phyloP scores from a whole-genome alignment of 2,888 invertebrate genomes.

The Drosophila algonquin region DNA sequence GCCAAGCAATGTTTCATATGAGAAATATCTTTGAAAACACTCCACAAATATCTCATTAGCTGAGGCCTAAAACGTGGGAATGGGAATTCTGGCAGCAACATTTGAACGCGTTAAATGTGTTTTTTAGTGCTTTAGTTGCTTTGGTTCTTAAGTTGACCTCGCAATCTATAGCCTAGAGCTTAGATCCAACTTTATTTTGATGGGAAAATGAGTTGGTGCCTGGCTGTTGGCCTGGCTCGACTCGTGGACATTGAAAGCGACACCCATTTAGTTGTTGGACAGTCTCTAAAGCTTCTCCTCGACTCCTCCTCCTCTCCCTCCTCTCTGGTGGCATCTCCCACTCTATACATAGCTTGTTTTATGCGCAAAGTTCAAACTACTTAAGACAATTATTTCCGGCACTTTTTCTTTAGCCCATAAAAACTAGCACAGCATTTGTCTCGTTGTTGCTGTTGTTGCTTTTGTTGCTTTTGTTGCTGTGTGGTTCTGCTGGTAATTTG shows the following conservation, averaged over 20 bases:
- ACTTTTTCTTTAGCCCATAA: conserved; percentile 63
- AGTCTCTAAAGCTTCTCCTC: not conserved
- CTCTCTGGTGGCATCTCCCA: conserved; percentile 6
- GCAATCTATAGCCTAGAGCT: conserved; percentile 29
- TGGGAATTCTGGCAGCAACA: conserved; percentile 24
- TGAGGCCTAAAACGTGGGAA: not conserved
- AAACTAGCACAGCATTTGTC: conserved; percentile 59
- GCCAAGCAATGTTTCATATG: not conserved
- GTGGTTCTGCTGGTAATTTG: conserved; percentile 42
- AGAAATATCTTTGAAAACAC: not conserved
- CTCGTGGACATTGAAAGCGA: conserved; percentile 35
- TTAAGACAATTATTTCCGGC: conserved; percentile 77
- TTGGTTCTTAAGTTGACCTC: conserved; percentile 24
- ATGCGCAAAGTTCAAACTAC: conserved; percentile 73
- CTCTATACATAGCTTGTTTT: conserved; percentile 13
- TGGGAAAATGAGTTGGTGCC: conserved; percentile 11
- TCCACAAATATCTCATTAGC: not conserved
- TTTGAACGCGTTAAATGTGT: conserved; percentile 31
- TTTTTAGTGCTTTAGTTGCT: no score
- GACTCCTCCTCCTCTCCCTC: not conserved
- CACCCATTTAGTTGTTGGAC: conserved; percentile 36
- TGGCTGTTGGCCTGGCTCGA: not conserved
- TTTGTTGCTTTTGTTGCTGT: not conserved
- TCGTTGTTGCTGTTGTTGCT: conserved; percentile 29
- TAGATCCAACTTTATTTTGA: conserved; percentile 18